These are phyloP conservation scores for Tachina fera DNA, from an alignment of 2,888 invertebrate species.

Conservation along the genomic window DNA sequence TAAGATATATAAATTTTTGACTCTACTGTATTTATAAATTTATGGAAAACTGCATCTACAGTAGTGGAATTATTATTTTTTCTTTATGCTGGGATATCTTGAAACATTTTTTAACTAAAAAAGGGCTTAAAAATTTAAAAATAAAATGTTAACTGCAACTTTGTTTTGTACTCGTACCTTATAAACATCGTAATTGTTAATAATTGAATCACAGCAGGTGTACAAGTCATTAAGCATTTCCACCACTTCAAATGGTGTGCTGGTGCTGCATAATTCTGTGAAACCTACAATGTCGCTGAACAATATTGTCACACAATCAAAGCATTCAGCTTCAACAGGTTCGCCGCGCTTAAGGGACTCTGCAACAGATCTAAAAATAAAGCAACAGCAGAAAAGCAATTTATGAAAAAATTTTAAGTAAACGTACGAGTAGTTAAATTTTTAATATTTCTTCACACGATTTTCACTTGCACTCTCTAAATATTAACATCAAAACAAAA, in stretches of 20 bases:
- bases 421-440: too few relatives aligned
- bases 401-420: neutral
- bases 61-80: too few relatives aligned
- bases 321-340: constrained; percentile 91
- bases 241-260: constrained; percentile 92
- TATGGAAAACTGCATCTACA: too few relatives aligned
- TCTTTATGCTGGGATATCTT: too few relatives aligned
- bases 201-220: constrained; percentile 93
- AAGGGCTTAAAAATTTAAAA: too few relatives aligned
- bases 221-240: constrained; percentile 94
- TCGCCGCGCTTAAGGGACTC: constrained; percentile 91
- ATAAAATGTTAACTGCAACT: too few relatives aligned
- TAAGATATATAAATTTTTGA: too few relatives aligned
- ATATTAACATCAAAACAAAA: neutral
- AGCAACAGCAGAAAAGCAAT: neutral
- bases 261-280: constrained; percentile 90
- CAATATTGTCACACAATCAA: constrained; percentile 91
- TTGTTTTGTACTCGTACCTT: constrained; percentile 84
- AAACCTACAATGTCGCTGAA: constrained; percentile 94
- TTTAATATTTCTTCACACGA: too few relatives aligned
- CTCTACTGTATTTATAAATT: too few relatives aligned
- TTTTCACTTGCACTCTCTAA: neutral
- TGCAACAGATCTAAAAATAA: constrained; percentile 87
- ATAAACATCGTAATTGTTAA: constrained; percentile 93
- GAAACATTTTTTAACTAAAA: too few relatives aligned